Percentiles rank a stretch among this genome's conserved stretches.
Evolutionary conservation across 2,113 vertebrate genomes (phyloP).

Genomic region (Lipophrys pholis): DNA sequence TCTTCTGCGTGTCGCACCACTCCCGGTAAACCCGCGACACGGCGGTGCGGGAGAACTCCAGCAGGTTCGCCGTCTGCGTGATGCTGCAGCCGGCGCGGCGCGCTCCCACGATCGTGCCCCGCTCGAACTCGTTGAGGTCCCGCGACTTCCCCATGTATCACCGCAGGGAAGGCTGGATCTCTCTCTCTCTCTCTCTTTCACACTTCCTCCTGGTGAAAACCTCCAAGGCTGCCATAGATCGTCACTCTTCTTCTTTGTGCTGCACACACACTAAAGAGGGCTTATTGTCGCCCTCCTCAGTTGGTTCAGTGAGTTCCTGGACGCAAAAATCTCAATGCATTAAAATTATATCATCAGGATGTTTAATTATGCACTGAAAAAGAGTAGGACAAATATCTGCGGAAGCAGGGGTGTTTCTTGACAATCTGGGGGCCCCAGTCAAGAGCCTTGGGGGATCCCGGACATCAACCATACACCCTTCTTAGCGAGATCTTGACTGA

Average conservation of each 20-base stretch:
- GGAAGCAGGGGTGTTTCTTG: no score
- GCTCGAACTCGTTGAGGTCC: conserved; percentile 51
- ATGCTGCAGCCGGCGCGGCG: conserved; percentile 43
- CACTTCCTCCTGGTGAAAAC: not conserved
- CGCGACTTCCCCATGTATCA: conserved; percentile 49
- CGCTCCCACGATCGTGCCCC: conserved; percentile 52
- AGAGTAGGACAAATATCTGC: no score
- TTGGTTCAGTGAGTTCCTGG: not conserved
- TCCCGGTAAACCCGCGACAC: conserved; percentile 53
- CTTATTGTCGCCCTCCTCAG: conserved; percentile 16
- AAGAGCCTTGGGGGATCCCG: no score
- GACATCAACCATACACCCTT: no score
- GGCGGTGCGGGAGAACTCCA: conserved; percentile 46
- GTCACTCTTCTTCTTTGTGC: conserved; percentile 11
- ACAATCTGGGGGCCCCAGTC: no score
- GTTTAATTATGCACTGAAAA: no score
- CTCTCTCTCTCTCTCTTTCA: no score
- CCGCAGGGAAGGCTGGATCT: not conserved
- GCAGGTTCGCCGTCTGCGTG: conserved; percentile 25
- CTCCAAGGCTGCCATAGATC: not conserved
- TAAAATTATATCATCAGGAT: no score
- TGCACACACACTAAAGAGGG: not conserved
- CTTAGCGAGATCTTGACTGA: no score
- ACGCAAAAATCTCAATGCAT: no score
- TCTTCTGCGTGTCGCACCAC: conserved; percentile 44